Evolutionary conservation across 2,797 vertebrate genomes (phyloP).

Genomic region (Micrastur ruficollis): DNA sequence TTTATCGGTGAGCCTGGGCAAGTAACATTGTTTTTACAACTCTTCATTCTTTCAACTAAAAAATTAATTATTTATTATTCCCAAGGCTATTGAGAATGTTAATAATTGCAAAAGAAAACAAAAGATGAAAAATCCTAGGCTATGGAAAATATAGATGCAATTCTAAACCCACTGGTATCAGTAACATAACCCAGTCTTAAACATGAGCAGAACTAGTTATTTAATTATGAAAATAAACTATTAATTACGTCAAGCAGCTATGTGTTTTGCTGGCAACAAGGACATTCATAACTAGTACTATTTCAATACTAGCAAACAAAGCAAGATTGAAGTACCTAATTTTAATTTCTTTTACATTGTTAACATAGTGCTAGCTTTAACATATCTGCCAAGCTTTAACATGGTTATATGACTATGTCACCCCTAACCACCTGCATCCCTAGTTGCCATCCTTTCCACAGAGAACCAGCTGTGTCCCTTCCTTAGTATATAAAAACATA

Average conservation of each 20-base stretch:
- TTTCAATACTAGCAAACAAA: not conserved
- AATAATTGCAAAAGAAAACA: not conserved
- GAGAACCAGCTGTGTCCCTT: not conserved
- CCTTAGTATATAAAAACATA: not conserved
- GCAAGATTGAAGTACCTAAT: not conserved
- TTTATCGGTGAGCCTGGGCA: not conserved
- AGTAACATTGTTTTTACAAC: not conserved
- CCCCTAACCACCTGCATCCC: not conserved
- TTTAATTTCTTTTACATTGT: not conserved
- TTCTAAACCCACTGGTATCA: not conserved
- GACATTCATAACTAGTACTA: not conserved
- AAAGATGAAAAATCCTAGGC: not conserved
- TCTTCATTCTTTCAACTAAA: not conserved
- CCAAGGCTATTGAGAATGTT: not conserved
- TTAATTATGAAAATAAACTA: slow-evolving; percentile 1
- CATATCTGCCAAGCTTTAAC: not conserved
- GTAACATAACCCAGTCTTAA: not conserved
- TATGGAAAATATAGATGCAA: not conserved
- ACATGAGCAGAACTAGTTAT: not conserved
- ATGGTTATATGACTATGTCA: not conserved
- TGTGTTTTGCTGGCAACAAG: not conserved
- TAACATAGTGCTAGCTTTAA: not conserved
- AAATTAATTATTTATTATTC: not conserved
- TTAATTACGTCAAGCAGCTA: slow-evolving; percentile 4
- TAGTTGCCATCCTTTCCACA: not conserved